Base-by-base conservation (phyloP, 2,797 vertebrate species). In the Chaenodraco wilsoni region DNA sequence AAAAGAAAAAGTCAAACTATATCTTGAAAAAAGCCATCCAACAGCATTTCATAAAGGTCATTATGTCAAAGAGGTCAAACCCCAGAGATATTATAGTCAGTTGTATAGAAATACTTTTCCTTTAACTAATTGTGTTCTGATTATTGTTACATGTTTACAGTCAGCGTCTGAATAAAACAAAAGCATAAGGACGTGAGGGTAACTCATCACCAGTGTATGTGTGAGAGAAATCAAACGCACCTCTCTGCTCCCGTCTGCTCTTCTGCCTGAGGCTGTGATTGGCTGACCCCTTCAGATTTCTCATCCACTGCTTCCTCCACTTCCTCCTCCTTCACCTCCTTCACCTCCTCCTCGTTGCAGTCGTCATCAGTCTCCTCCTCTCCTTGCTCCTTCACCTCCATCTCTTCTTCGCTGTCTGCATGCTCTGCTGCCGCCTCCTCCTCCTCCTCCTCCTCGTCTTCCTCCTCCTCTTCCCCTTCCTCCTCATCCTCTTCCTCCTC, bases 231-330 rank as follows among this genome's bases (percentile, higher is more conserved):
- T 59, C n/a, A 59, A 13, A 14, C 57, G 70, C 73, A 91, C 87
- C 86, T 73, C 59, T 64, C 65, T 44, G 67, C 85, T 91, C 85
- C 85, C 89, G 82, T 81, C 95, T 95, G 96, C 89, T 96, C 94
- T 67, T 95, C 96, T 15, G 95, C 93, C 78, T 94, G 93, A 43
- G 97, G 95, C 84, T 97, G 93, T 84, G 95, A 96, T 94, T 97
- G 95, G 86, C 95, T 94, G 92, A 95, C 94, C 9, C 94, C 96
- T 80, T 95, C 94, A 16, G 95, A 40, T 50, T 83, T 72, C 71
- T 74, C 83, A 72, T 33, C 73, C 19, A 79, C 57, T 10, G 6
- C 17, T n/a, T 81, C 77, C 0, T 74, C 54, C 0, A 70, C 58
- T 1, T 95, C 94, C 51, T 95, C 46, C 17, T 66, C 19, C 1